Evolutionary conservation across 1,140 invertebrate genomes (phyloP), one percentile per base, ranked within the genome.

Genomic region (Ooceraea biroi): DNA sequence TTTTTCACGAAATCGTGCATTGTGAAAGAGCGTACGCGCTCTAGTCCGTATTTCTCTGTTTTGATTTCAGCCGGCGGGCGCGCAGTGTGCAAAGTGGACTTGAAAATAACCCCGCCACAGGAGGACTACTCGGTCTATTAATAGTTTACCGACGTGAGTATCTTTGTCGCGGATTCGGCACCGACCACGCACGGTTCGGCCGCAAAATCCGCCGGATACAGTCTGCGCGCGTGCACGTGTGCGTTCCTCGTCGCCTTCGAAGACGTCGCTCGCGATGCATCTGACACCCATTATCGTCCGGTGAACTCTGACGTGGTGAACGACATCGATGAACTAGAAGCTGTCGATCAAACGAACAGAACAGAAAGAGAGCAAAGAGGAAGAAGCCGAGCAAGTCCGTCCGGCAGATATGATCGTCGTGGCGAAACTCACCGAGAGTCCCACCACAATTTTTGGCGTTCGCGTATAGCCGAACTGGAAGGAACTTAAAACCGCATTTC

Each of bases 41-140:
- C 55, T 36, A 72, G 50, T 12, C 77, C 71, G 85, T 87, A 80
- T 85, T 88, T 85, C 82, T 89, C 84, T 87, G 85, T 89, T 89
- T 89, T 89, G 85, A 89, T 89, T 85, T 89, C 76, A 65, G 52
- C 72, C 85, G 87, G 74, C 69, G 68, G 50, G 30, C 61, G 87
- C 84, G 83, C 78, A 78, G 84, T 88, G 82, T 82, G 85, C 84
- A 90, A 88, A 92, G 91, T 91, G 83, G 90, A 92, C 90, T 92
- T 93, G 92, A 91, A 93, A 93, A 93, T 92, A 93, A 92, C 91
- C 90, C 63, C 44, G 85, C 80, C 88, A 84, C 90, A 89, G 86
- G 90, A 91, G 89, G 91, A 91, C 88, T 48, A 55, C 89, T 77
- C 61, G 22, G 36, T 83, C 92, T 92, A 92, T 91, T 92, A 92